A percentile compares a stretch with the other conserved stretches of the same genome.
Evolutionary conservation across 2,113 vertebrate genomes (phyloP).

Genomic region (Vulpes ferrilata): DNA sequence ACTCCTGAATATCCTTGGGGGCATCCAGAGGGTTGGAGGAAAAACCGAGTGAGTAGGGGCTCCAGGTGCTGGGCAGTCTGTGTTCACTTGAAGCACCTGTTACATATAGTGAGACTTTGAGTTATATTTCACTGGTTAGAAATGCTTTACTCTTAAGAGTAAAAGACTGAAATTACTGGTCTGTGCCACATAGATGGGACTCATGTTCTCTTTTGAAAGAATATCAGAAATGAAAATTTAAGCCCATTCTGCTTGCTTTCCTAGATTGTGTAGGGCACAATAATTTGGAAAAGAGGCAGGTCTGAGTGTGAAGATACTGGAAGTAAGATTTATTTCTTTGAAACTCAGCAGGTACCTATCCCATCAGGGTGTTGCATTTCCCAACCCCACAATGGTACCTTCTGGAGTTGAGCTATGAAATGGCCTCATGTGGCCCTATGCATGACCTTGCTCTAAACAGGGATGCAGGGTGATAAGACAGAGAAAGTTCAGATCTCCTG

Average conservation of each 20-base stretch:
- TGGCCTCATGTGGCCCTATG: background rate
- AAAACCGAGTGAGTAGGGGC: background rate
- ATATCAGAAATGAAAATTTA: background rate
- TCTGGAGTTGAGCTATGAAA: background rate
- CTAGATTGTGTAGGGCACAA: background rate
- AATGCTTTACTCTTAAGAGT: background rate
- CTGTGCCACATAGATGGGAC: background rate
- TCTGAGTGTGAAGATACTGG: background rate
- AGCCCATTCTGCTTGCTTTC: background rate
- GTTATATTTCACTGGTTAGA: background rate
- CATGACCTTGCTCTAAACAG: background rate
- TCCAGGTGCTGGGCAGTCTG: background rate
- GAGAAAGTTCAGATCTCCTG: background rate
- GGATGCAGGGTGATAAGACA: background rate
- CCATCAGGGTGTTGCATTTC: background rate
- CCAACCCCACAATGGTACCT: background rate
- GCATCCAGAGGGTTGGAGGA: background rate
- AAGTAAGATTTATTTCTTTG: background rate
- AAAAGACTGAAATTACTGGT: background rate
- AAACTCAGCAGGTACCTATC: background rate
- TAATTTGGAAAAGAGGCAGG: background rate
- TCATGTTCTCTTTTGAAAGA: background rate
- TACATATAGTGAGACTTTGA: background rate
- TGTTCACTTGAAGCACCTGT: background rate
- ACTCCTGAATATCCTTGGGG: background rate